Evolutionary conservation across 2,797 vertebrate species (phyloP), one percentile per base, ranked within the genome.

Genomic region (Etheostoma perlongum): DNA sequence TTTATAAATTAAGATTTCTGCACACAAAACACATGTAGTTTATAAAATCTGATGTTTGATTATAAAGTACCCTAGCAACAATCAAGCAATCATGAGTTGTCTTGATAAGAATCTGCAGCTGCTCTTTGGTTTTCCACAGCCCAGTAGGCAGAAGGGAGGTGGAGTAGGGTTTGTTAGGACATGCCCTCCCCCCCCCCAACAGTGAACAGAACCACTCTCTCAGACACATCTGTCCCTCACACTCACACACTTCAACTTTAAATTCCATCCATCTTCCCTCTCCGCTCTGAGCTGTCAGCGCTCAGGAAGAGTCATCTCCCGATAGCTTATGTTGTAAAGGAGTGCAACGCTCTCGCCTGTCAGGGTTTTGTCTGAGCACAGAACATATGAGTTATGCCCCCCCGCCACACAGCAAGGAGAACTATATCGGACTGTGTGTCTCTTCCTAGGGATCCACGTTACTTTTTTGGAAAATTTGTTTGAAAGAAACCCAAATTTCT

Each of bases 91-190:
- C 36, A 11, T 12, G 36, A 40, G 7, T 48, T 19, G 9, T 27
- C 49, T n/a, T n/a, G 0, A 1, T 1, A 1, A 46, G 16, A 7
- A 59, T 51, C 57, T 2, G 4, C 57, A 21, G 18, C 51, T 58
- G 33, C 10, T 13, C 4, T 80, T 52, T 72, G 47, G 74, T 67
- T 47, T 40, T 18, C 16, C 49, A 27, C 11, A 51, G 59, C 58
- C 42, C 18, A 18, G 52, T 4, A 75, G 62, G 81, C 40, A 48
- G 62, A 53, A 46, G 58, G n/a, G 73, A 54, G 68, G 70, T 48
- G 64, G 33, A 1, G 27, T 2, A 18, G 52, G 69, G 70, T 83
- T 67, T 92, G 91, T 89, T 71, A 67, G 74, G 81, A 91, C 91
- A 83, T 70, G 89, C 23, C 73, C 13, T 76, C 62, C 42, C 14